Evolutionary conservation across 2,888 invertebrate genomes (phyloP).

Genomic region (Alcis repandata): DNA sequence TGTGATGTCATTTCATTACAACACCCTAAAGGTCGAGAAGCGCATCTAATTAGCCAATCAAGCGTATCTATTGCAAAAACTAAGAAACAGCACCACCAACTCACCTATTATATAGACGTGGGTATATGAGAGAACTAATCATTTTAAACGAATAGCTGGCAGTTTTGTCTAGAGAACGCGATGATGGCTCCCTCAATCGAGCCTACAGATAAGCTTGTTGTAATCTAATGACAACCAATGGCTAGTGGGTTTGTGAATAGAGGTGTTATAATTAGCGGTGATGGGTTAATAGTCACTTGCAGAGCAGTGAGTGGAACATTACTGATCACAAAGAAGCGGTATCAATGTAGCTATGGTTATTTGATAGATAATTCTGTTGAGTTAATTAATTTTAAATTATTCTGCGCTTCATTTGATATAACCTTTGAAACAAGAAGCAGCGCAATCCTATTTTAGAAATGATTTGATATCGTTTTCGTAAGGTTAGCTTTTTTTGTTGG

Average conservation of each 20-base stretch:
- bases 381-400: constrained; percentile 11
- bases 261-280: constrained; percentile 29
- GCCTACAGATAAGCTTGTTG: not conserved
- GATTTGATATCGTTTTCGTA: too few relatives aligned
- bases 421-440: not conserved
- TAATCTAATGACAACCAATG: not conserved
- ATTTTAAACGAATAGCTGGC: not conserved
- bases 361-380: not conserved
- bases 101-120: not conserved
- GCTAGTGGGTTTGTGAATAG: constrained; percentile 13
- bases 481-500: too few relatives aligned
- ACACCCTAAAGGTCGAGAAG: constrained; percentile 63
- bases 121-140: constrained; percentile 13
- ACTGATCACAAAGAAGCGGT: constrained; percentile 10
- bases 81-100: constrained; percentile 39
- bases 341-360: not conserved
- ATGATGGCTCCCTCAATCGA: not conserved
- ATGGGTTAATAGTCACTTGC: constrained; percentile 25
- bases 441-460: not conserved
- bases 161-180: not conserved
- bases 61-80: constrained; percentile 65
- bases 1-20: constrained; percentile 49
- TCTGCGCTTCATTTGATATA: not conserved
- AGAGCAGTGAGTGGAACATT: constrained; percentile 14
- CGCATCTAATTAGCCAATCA: constrained; percentile 72